Percentiles rank a stretch among this genome's conserved stretches.
Conservation (phyloP, 2,888 invertebrate species). For the Therioaphis trifolii region DNA sequence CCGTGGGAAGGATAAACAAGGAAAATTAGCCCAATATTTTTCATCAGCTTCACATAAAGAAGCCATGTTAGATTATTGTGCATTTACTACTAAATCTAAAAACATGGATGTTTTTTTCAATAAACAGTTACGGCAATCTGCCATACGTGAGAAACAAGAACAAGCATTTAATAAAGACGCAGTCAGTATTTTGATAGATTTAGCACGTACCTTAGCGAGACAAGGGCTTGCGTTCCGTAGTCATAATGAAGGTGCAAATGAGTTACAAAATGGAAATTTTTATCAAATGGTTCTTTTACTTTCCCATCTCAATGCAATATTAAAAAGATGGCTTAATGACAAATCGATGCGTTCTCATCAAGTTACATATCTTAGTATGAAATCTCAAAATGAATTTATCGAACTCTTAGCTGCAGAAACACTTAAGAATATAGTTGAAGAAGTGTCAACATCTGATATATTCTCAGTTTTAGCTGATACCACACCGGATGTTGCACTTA, state of each 20-base stretch:
- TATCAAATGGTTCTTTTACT: constrained; percentile 18
- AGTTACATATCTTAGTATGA: constrained; percentile 21
- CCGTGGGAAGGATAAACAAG: constrained; percentile 14
- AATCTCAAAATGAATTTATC: constrained; percentile 1
- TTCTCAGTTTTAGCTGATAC: constrained; percentile 33
- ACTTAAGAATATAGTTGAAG: not conserved
- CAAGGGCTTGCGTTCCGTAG: constrained; percentile 28
- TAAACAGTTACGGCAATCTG: constrained; percentile 30
- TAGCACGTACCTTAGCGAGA: constrained; percentile 31
- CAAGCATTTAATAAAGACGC: constrained; percentile 28
- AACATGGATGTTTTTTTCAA: constrained; percentile 18
- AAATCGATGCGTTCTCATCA: constrained; percentile 20
- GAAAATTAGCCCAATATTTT: constrained; percentile 36
- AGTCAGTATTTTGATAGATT: constrained; percentile 21
- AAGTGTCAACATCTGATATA: constrained; percentile 32
- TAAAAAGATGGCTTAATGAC: constrained; percentile 3
- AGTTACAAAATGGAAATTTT: constrained; percentile 34
- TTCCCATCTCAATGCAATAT: not conserved
- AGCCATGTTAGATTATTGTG: constrained; percentile 34
- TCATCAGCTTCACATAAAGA: constrained; percentile 29
- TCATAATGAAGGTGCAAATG: not conserved
- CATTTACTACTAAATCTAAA: constrained; percentile 24
- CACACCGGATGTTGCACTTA: constrained; percentile 1
- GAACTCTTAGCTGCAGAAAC: constrained; percentile 4
- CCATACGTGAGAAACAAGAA: constrained; percentile 20